phyloP scores from a whole-genome alignment of 1,140 invertebrate species.

The Aphelinus atriplicis region DNA sequence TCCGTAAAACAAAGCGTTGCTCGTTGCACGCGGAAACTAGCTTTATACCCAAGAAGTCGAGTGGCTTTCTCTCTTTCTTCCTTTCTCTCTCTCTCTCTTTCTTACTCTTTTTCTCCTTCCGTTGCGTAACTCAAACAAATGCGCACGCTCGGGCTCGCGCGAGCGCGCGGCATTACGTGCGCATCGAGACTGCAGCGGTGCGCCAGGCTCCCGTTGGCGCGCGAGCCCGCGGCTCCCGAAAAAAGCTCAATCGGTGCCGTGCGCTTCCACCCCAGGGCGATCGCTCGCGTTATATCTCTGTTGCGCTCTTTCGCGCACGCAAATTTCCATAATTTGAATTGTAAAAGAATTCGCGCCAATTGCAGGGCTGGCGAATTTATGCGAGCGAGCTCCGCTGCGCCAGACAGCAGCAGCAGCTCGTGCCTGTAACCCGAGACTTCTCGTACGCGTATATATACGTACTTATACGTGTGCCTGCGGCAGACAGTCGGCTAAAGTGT shows the following conservation, averaged over 20 bases:
- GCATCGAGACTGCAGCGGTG: too few relatives aligned
- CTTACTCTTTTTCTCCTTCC: background rate
- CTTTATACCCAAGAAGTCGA: constrained; percentile 10
- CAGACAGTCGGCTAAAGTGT: constrained; percentile 19
- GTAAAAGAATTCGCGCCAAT: constrained; percentile 40
- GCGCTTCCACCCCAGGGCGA: too few relatives aligned
- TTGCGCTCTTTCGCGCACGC: too few relatives aligned
- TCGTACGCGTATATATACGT: background rate
- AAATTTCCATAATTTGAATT: constrained; percentile 40
- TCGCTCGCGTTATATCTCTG: too few relatives aligned
- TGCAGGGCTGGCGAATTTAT: constrained; percentile 33
- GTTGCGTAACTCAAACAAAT: constrained; percentile 29
- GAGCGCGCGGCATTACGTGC: too few relatives aligned
- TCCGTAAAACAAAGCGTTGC: constrained; percentile 33
- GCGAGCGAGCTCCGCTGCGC: constrained; percentile 3
- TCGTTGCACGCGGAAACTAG: constrained; percentile 10
- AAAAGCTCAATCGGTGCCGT: too few relatives aligned
- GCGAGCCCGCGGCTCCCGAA: too few relatives aligned
- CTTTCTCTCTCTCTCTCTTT: background rate
- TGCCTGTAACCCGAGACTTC: constrained; percentile 16
- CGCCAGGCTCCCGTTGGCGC: too few relatives aligned
- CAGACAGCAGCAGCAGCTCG: constrained; percentile 20
- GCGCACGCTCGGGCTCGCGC: background rate
- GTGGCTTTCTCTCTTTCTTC: background rate
- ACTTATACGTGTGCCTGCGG: constrained; percentile 15